Base-by-base conservation (phyloP, 2,888 invertebrate genomes). In the Deilephila porcellus region DNA sequence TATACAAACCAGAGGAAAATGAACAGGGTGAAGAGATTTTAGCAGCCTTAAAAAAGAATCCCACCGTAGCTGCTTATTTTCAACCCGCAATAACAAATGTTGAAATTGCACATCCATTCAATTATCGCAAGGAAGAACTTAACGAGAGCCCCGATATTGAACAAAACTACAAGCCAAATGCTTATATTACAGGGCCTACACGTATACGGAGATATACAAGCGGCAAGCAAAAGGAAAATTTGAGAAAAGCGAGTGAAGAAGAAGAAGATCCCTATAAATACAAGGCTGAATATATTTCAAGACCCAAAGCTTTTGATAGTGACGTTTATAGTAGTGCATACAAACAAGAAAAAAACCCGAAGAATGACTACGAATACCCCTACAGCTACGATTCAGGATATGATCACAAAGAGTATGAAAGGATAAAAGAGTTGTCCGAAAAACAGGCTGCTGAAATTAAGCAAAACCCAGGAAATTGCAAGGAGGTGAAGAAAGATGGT, bases 391-490 rank as follows among this genome's bases (percentile, higher is more conserved):
- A 93, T 76, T 92, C 95, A 0, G 95, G 95, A 32, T 95, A 95
- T 78, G 95, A 95, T 75, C 91, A 93, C 67, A 94, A 95, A 81
- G 95, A 95, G 76, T 95, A 95, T 76, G 95, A 95, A 64, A 92
- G 95, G 83, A 93, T 96, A 76, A 96, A 96, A 78, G 95, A 96
- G 56, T 91, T 95, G 60, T 96, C 96, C 0, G 96, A 96, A 81
- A 91, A 94, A 81, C 95, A 96, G 83, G 95, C 96, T 0, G 95
- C 96, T 59, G 95, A 96, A 90, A 87, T 96, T 56, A 96, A 96
- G 82, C 95, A 95, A 83, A 95, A 96, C 76, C 95, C 95, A 20
- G 96, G 95, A 76, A 96, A 96, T 79, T 97, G 97, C 80, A 95
- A 96, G 81, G 95, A 96, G 83, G 95, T 96, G 0, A 89, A 95